Evolutionary conservation across 2,797 vertebrate species (phyloP), one percentile per base, ranked within the genome.

Genomic region (Pelobates cultripes): DNA sequence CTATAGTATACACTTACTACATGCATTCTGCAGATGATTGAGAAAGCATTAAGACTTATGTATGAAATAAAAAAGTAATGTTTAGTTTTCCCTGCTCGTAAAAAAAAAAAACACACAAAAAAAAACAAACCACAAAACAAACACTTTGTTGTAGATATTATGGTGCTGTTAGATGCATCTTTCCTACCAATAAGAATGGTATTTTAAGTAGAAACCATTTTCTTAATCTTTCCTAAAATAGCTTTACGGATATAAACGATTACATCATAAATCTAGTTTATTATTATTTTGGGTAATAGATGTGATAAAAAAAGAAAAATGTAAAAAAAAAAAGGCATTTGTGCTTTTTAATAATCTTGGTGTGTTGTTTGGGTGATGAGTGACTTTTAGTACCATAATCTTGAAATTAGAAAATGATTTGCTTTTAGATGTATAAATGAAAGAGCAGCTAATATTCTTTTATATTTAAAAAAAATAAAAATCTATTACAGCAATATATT

Each of bases 271-370:
- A 28, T 28, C 28, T 28, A 28, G 28, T 28, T 28, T 28, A 1
- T 28, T 28, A n/a, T 66, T 75, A 70, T 71, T 81, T 71, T 71
- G 67, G 73, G 80, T 76, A 73, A 73, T 81, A 76, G 68, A 64
- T 81, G 75, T 81, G 64, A 61, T 81, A 40, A 55, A 67, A n/a
- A 3, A 41, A 67, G 3, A 28, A 41, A 67, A 67, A 67, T 2
- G 47, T 51, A 6, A 51, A 28, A 64, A 2, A 64, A 41, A 57
- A 12, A 57, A 57, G 8, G 9, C 9, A 12, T 66, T 73, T 73
- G 51, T 44, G 70, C 14, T 73, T 43, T 57, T 57, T 45, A 63
- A n/a, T 75, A 15, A 70, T 12, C 28, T 7, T 67, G 57, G 47
- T 47, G 44, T 80, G 6, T 6, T 9, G 55, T 12, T 57, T 15